Evolutionary conservation across 1,140 invertebrate genomes (phyloP), one percentile per base, ranked within the genome.

Genomic region (Physella acuta): DNA sequence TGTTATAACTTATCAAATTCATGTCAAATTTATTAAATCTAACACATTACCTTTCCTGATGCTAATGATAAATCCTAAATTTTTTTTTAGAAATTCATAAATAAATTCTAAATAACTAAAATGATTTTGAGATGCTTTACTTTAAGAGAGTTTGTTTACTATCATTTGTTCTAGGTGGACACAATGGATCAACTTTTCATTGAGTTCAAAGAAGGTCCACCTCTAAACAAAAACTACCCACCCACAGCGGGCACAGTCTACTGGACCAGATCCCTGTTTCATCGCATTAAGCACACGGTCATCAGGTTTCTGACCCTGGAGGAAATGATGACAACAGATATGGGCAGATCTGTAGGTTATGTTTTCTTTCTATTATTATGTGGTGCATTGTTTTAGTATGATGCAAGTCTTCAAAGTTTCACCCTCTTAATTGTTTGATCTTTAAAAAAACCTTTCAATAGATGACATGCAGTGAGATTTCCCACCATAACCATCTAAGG

Each of bases 251-350:
- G 94, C 26, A 88, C 92, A 20, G 93, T 96, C 60, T 92, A 89
- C 78, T 96, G 94, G 94, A 90, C 90, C 3, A 87, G 91, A 37
- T 87, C 90, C 52, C 82, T 95, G 17, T 93, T 93, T 74, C 87
- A 91, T 72, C 89, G 89, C 66, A 86, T 95, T 24, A 94, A 93
- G 81, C 87, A 88, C 62, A 89, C 92, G 0, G 90, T 94, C 33
- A 84, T 94, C 70, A 89, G 89, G 51, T 94, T 94, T 77, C 88
- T 91, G 79, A 87, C 88, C 67, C 88, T 93, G 1, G 87, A 90
- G 44, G 90, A 94, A 74, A 84, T 95, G 60, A 90, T 92, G 76
- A 85, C 90, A 34, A 92, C 89, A 67, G 89, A 91, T n/a, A 84
- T 91, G 20, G 93, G 91, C 76, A 86, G 87, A 81, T 76, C 81